These are phyloP conservation scores for Nasonia giraulti DNA, from an alignment of 1,140 invertebrate species.

Conservation along the genomic window DNA sequence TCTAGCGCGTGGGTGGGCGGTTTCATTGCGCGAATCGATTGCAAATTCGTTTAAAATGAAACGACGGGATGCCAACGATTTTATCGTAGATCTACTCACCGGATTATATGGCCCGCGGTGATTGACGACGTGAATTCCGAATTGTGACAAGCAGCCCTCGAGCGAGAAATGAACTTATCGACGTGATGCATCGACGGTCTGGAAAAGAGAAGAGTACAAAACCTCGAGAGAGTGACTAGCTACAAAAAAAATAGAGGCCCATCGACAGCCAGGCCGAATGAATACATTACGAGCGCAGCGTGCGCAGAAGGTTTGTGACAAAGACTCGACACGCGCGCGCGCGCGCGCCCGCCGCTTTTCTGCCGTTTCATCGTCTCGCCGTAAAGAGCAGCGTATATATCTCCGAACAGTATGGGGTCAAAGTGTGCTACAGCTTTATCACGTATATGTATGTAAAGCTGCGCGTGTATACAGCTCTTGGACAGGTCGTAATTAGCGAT, in stretches of 20 bases:
- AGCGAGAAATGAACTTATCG: slow-evolving; percentile 24
- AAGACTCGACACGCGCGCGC: slow-evolving; percentile 14
- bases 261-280: neutral
- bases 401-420: neutral
- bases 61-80: no score
- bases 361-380: slow-evolving; percentile 11
- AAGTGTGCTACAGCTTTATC: neutral
- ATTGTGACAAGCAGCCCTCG: slow-evolving; percentile 30
- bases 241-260: neutral
- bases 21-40: no score
- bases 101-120: neutral
- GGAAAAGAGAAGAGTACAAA: neutral
- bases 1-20: no score
- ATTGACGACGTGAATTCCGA: slow-evolving; percentile 8
- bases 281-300: neutral
- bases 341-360: neutral
- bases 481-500: neutral
- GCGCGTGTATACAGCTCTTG: neutral
- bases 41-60: no score
- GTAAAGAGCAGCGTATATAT: neutral
- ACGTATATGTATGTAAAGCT: neutral
- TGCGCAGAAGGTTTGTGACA: neutral
- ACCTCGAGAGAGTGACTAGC: neutral
- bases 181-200: neutral
- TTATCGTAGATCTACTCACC: no score